These are phyloP conservation scores for Limenitis arthemis DNA, from an alignment of 2,888 invertebrate species.

Conservation along the genomic window DNA sequence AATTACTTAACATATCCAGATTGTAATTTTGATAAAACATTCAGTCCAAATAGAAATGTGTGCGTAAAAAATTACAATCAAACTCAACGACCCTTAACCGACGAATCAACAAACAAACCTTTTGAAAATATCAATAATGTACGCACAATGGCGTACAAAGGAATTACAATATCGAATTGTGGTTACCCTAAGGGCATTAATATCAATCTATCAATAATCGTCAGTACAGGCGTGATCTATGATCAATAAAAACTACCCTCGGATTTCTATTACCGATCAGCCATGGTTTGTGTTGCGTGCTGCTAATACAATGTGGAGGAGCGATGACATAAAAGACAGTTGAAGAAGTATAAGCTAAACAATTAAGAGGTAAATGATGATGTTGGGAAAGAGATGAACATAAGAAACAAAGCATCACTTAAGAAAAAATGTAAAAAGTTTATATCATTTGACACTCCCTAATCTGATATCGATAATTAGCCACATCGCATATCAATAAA, in stretches of 20 bases:
- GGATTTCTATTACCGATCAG: constrained; percentile 47
- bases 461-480: too few relatives aligned
- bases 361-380: too few relatives aligned
- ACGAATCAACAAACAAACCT: constrained; percentile 34
- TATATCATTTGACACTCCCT: too few relatives aligned
- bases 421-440: too few relatives aligned
- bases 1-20: neutral
- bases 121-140: constrained; percentile 39
- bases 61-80: constrained; percentile 10
- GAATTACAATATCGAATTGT: constrained; percentile 63
- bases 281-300: constrained; percentile 51
- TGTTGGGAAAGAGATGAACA: too few relatives aligned
- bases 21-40: neutral
- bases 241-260: constrained; percentile 55
- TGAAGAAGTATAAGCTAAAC: too few relatives aligned
- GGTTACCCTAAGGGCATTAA: constrained; percentile 59
- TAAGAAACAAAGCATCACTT: too few relatives aligned
- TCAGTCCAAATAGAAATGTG: neutral
- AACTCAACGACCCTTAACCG: constrained; percentile 33
- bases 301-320: too few relatives aligned
- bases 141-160: constrained; percentile 43
- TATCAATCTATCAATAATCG: constrained; percentile 69
- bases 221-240: constrained; percentile 66
- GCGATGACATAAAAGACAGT: too few relatives aligned
- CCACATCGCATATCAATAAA: neutral